A percentile compares a stretch with the other conserved stretches of the same genome.
These are phyloP conservation scores for Leptinotarsa texana DNA, from an alignment of 1,140 invertebrate genomes.

Conservation along the genomic window DNA sequence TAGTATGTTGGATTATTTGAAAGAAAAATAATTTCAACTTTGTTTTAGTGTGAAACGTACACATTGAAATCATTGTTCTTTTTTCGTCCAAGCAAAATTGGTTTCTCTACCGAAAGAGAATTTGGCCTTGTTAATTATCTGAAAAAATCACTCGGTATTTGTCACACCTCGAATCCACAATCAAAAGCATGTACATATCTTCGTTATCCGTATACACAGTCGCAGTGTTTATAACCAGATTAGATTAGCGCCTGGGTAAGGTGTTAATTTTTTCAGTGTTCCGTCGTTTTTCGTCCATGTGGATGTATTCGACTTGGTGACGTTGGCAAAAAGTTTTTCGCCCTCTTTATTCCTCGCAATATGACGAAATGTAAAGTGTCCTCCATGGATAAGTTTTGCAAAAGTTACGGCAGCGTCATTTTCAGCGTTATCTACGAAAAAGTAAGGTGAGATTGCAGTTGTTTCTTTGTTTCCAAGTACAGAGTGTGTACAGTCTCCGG, in stretches of 20 bases:
- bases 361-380: constrained; percentile 18
- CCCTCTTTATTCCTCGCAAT: background rate
- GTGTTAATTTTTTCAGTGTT: constrained; percentile 9
- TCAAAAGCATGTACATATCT: background rate
- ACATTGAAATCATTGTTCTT: no score
- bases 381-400: constrained; percentile 33
- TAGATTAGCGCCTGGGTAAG: constrained; percentile 31
- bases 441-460: constrained; percentile 17
- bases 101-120: no score
- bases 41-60: no score
- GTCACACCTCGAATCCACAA: background rate
- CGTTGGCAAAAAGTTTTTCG: constrained; percentile 12
- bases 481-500: no score
- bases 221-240: constrained; percentile 35
- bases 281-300: background rate
- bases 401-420: constrained; percentile 37
- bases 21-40: no score
- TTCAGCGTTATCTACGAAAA: constrained; percentile 30
- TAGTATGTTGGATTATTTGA: no score
- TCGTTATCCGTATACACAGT: constrained; percentile 15
- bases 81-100: no score
- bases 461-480: no score
- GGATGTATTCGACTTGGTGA: constrained; percentile 1
- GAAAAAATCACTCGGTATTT: constrained; percentile 3
- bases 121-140: background rate